Evolutionary conservation across 2,113 vertebrate genomes (phyloP), one percentile per base, ranked within the genome.

Genomic region (Notothenia rossii): DNA sequence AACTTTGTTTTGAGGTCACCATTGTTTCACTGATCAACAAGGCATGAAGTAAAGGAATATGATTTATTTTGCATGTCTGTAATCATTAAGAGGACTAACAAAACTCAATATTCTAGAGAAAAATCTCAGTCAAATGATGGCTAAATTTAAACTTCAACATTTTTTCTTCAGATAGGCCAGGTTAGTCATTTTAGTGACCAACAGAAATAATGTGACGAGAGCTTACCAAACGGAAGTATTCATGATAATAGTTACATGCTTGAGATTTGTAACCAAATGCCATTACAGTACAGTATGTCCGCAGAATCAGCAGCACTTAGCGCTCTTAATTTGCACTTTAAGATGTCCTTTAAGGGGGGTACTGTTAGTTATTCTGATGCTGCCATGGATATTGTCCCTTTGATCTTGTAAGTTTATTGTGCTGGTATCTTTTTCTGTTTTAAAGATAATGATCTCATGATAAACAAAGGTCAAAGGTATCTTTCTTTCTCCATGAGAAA

Each of bases 161-260:
- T 56, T 36, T 48, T 20, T 20, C 40, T 62, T 17, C 5, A 46
- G 45, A 7, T 10, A n/a, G 45, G 29, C 2, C 3, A 20, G 20
- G 36, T 70, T 62, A 33, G 55, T 10, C 60, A 18, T 72, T 72
- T 49, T 43, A 25, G 63, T 75, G 72, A 75, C 22, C 36, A 17
- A 36, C 17, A 40, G 18, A 15, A 58, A 58, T 15, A 13, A 62
- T 6, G 14, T 5, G n/a, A 61, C 1, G 22, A 7, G 46, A 40
- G 59, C 20, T 5, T 25, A n/a, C 15, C 17, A 4, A 55, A 13
- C 40, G 5, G 25, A 33, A 29, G 33, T 58, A 36, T 33, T 55
- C 7, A 48, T 4, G 33, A 13, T n/a, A 10, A 10, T 18, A 45
- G 18, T 20, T 22, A 6, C 22, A 36, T 6, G 12, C 59, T 18